Conservation (phyloP, 2,113 vertebrate genomes). For the Boulengeromyrus knoepffleri region DNA sequence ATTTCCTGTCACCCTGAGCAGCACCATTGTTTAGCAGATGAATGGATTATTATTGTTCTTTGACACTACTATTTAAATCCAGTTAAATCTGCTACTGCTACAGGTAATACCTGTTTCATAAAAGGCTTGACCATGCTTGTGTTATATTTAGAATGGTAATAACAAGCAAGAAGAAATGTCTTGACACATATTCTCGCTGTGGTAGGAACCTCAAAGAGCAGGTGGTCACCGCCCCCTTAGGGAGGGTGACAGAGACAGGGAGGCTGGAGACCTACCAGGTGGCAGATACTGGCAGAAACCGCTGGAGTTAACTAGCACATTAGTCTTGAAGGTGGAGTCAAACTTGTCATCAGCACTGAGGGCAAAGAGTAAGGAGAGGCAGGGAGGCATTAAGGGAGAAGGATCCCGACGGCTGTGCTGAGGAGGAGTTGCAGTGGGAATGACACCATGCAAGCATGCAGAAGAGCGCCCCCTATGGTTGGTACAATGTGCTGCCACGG, state of each 20-base stretch:
- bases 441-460: neutral
- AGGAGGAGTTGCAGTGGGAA: neutral
- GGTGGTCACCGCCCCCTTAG: neutral
- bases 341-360: constrained; percentile 71
- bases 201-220: neutral
- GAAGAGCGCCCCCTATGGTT: neutral
- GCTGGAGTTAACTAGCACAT: constrained; percentile 70
- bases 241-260: neutral
- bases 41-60: neutral
- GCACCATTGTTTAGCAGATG: neutral
- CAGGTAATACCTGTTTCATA: neutral
- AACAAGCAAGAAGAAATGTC: neutral
- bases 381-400: constrained; percentile 22
- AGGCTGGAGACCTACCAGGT: constrained; percentile 54
- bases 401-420: neutral
- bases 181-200: neutral
- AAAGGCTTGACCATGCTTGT: neutral
- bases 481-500: neutral
- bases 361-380: constrained; percentile 31
- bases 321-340: constrained; percentile 71
- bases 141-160: neutral
- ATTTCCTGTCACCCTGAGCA: neutral
- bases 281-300: constrained; percentile 67
- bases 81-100: neutral
- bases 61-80: neutral